Evolutionary conservation across 2,888 invertebrate species (phyloP).

Genomic region (Homarus gammarus): DNA sequence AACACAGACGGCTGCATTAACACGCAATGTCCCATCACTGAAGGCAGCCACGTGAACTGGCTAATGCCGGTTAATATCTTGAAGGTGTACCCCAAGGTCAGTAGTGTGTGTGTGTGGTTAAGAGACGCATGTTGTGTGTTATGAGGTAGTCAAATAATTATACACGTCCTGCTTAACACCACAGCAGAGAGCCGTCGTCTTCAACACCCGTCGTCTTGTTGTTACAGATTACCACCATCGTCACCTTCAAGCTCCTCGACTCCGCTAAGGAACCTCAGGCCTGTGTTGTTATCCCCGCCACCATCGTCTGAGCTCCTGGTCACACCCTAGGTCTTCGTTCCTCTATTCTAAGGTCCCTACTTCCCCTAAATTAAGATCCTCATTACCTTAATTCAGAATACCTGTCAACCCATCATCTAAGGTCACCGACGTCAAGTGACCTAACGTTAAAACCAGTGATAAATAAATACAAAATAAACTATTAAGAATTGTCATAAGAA

Average conservation of each 20-base stretch:
- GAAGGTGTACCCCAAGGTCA: slow-evolving; percentile 52
- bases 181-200: neutral
- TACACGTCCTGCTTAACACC: neutral
- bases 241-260: slow-evolving; percentile 46
- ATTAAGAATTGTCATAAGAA: too few species aligned
- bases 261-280: slow-evolving; percentile 1
- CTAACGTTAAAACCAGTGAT: too few species aligned
- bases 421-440: neutral
- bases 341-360: neutral
- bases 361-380: neutral
- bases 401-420: neutral
- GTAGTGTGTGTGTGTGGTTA: neutral
- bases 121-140: too few species aligned
- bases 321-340: neutral
- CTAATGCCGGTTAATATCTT: slow-evolving; percentile 36
- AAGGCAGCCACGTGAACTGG: slow-evolving; percentile 29
- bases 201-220: neutral
- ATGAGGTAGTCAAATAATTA: neutral
- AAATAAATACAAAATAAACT: too few species aligned
- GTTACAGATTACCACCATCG: slow-evolving; percentile 37
- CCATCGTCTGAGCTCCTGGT: slow-evolving; percentile 30
- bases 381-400: neutral
- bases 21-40: slow-evolving; percentile 45
- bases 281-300: slow-evolving; percentile 33
- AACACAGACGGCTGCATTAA: slow-evolving; percentile 54